A percentile compares a stretch with the other conserved stretches of the same genome.
Conservation (phyloP, 2,797 vertebrate species). For the Pipistrellus pipistrellus region DNA sequence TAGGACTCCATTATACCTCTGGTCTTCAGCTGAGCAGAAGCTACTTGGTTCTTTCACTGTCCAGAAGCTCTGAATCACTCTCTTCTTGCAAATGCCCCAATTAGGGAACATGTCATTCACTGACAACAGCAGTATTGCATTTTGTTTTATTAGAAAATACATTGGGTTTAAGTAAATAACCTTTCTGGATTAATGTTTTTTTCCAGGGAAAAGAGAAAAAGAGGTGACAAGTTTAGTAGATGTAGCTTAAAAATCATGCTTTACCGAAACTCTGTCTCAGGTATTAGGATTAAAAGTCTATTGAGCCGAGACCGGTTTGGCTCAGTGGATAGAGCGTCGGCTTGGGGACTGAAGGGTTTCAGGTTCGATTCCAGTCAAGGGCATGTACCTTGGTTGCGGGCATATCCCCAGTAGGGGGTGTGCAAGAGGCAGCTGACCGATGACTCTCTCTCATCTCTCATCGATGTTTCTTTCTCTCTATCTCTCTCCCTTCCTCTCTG, state of each 20-base stretch:
- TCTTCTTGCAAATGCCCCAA: neutral
- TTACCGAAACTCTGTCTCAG: neutral
- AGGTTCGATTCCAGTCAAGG: no score
- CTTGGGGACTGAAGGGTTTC: no score
- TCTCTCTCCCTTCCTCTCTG: no score
- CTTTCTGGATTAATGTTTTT: slow-evolving; percentile 33
- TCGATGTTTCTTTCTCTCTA: no score
- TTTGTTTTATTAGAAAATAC: slow-evolving; percentile 38
- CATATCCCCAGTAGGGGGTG: no score
- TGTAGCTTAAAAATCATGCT: neutral
- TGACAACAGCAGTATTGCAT: neutral
- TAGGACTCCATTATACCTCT: neutral
- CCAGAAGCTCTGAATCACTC: neutral
- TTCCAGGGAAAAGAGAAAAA: slow-evolving; percentile 44
- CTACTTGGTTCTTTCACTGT: neutral
- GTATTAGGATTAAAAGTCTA: slow-evolving; percentile 19
- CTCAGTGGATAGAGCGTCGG: no score
- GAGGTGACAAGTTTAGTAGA: slow-evolving; percentile 26
- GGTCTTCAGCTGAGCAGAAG: neutral
- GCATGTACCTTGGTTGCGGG: no score
- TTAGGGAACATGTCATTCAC: neutral
- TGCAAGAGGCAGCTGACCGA: no score
- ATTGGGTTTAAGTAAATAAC: slow-evolving; percentile 8
- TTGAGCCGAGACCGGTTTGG: no score
- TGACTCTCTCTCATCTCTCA: no score